Conservation (phyloP, 2,888 invertebrate genomes). For the Sussaba pulchella region DNA sequence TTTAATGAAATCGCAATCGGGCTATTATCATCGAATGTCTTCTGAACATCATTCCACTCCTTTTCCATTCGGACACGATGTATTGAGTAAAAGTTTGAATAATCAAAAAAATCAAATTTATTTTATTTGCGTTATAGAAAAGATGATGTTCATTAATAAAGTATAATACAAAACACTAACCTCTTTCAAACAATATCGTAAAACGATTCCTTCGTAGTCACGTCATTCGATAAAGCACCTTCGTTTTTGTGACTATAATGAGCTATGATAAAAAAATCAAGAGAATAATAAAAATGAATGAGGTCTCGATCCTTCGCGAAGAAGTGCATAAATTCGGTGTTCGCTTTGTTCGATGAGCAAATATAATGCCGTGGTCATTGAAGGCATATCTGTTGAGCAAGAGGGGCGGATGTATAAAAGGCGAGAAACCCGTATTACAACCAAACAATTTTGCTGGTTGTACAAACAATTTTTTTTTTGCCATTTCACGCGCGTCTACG, state of each 20-base stretch:
- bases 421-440: conserved; percentile 14
- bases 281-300: background rate
- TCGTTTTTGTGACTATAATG: background rate
- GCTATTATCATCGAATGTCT: too few relatives aligned
- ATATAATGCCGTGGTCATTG: background rate
- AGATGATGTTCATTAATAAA: too few relatives aligned
- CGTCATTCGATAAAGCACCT: background rate
- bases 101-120: too few relatives aligned
- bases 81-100: too few relatives aligned
- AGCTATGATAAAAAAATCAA: too few relatives aligned
- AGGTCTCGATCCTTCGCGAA: background rate
- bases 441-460: conserved; percentile 4
- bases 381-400: background rate
- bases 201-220: too few relatives aligned
- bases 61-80: too few relatives aligned
- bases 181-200: too few relatives aligned
- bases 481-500: conserved; percentile 22
- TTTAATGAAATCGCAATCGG: too few relatives aligned
- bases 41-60: too few relatives aligned
- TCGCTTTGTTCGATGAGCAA: background rate
- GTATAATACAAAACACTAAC: too few relatives aligned
- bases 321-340: background rate
- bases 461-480: conserved; percentile 14
- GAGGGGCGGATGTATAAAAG: conserved; percentile 4
- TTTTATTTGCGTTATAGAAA: too few relatives aligned